A percentile compares a stretch with the other conserved stretches of the same genome.
These are phyloP conservation scores for Drosophila serrata DNA, from an alignment of 1,140 invertebrate genomes.

Conservation along the genomic window DNA sequence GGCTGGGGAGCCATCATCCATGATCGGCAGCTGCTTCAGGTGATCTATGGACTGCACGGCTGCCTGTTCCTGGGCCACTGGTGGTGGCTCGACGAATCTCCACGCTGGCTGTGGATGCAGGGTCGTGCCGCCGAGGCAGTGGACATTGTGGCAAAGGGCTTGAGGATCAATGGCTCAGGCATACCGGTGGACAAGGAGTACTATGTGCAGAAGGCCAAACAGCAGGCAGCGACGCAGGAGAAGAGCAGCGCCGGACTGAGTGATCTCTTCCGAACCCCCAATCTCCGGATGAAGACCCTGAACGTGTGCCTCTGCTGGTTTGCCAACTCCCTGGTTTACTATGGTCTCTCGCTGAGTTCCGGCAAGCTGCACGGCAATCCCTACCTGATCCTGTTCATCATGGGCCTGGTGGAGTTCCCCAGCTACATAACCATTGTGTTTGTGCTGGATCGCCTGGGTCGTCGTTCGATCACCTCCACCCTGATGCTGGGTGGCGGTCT, in stretches of 20 bases:
- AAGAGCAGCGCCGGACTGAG: constrained; percentile 86
- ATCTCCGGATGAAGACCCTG: constrained; percentile 91
- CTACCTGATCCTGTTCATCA: constrained; percentile 92
- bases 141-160: constrained; percentile 89
- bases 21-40: constrained; percentile 91
- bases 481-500: constrained; percentile 91
- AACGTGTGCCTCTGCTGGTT: constrained; percentile 95
- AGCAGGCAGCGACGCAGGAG: constrained; percentile 85
- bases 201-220: constrained; percentile 88
- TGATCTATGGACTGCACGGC: constrained; percentile 92
- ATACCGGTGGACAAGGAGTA: constrained; percentile 88
- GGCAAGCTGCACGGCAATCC: constrained; percentile 93
- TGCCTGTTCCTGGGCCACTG: constrained; percentile 91
- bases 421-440: constrained; percentile 91
- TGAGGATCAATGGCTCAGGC: constrained; percentile 89
- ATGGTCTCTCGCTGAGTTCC: constrained; percentile 93
- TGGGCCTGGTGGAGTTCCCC: constrained; percentile 93
- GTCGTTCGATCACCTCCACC: constrained; percentile 89
- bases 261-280: constrained; percentile 93
- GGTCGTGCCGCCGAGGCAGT: constrained; percentile 90
- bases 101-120: constrained; percentile 93
- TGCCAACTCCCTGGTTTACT: constrained; percentile 94
- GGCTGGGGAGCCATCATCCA: constrained; percentile 92
- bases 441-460: constrained; percentile 90
- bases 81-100: constrained; percentile 95